Conservation (phyloP, 2,888 invertebrate genomes). For the Autographa pulchrina region DNA sequence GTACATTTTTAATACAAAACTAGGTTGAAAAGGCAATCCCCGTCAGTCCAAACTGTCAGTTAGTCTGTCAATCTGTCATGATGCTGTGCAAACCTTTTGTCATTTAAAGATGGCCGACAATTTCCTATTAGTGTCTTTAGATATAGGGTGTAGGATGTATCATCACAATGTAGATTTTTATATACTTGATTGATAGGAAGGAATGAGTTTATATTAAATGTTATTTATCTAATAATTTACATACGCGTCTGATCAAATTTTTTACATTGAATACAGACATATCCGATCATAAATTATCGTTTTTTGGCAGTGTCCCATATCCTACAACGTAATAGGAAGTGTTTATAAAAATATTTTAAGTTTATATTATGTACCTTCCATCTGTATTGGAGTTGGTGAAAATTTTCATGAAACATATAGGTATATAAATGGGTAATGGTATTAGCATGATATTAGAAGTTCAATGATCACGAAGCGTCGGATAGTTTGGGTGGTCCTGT, state of each 20-base stretch:
- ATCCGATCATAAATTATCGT: constrained; percentile 52
- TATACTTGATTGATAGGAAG: neutral
- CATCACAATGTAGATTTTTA: neutral
- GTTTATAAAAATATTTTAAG: constrained; percentile 49
- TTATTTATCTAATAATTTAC: constrained; percentile 24
- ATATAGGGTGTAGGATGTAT: neutral
- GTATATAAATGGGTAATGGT: constrained; percentile 22
- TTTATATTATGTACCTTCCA: constrained; percentile 19
- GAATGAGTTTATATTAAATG: constrained; percentile 15
- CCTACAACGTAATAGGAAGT: constrained; percentile 41
- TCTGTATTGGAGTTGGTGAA: constrained; percentile 25
- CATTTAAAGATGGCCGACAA: constrained; percentile 26
- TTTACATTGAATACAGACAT: constrained; percentile 48
- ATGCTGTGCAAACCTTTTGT: constrained; percentile 30
- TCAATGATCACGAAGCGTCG: constrained; percentile 63
- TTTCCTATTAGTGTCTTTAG: neutral
- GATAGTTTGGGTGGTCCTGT: constrained; percentile 68
- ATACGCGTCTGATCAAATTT: constrained; percentile 42
- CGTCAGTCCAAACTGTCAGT: constrained; percentile 21
- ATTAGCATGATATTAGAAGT: constrained; percentile 55
- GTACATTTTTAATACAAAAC: neutral
- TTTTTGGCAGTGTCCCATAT: constrained; percentile 55
- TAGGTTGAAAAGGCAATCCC: constrained; percentile 14
- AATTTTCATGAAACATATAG: constrained; percentile 27
- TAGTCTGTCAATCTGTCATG: constrained; percentile 40